phyloP scores from a whole-genome alignment of 2,797 vertebrate species.

The Brachyalestes nurse region DNA sequence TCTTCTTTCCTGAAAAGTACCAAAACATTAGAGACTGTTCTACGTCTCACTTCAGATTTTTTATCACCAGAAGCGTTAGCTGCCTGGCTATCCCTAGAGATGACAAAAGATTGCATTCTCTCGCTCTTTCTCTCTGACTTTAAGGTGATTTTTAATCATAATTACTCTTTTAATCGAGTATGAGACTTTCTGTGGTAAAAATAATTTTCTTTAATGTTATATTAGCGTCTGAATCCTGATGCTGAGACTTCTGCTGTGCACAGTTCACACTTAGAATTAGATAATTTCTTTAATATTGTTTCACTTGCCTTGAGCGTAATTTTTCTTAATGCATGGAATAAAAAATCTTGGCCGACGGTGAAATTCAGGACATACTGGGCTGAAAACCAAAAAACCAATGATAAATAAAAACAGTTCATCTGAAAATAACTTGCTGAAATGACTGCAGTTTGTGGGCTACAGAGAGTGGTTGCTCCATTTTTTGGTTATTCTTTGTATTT shows the following conservation, averaged over 20 bases:
- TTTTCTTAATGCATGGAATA: not conserved
- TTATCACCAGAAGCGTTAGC: not conserved
- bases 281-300: conserved; percentile 7
- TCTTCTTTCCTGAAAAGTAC: not conserved
- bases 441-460: too few species aligned
- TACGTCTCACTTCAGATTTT: not conserved
- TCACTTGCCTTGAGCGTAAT: not conserved
- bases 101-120: conserved; percentile 22
- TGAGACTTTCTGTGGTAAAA: conserved; percentile 47
- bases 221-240: conserved; percentile 30
- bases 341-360: too few species aligned
- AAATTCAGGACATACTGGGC: too few species aligned
- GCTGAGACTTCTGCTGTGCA: not conserved
- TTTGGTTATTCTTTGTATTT: too few species aligned
- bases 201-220: conserved; percentile 46
- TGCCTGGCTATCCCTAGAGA: conserved; percentile 1
- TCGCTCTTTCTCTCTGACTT: not conserved
- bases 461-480: too few species aligned
- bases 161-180: conserved; percentile 49
- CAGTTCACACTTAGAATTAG: conserved; percentile 12
- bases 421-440: too few species aligned
- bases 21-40: conserved; percentile 11
- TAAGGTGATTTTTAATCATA: conserved; percentile 48
- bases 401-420: too few species aligned
- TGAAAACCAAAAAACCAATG: too few species aligned